These are phyloP conservation scores for Gobio gobio DNA, from an alignment of 2,113 vertebrate species.

Conservation along the genomic window DNA sequence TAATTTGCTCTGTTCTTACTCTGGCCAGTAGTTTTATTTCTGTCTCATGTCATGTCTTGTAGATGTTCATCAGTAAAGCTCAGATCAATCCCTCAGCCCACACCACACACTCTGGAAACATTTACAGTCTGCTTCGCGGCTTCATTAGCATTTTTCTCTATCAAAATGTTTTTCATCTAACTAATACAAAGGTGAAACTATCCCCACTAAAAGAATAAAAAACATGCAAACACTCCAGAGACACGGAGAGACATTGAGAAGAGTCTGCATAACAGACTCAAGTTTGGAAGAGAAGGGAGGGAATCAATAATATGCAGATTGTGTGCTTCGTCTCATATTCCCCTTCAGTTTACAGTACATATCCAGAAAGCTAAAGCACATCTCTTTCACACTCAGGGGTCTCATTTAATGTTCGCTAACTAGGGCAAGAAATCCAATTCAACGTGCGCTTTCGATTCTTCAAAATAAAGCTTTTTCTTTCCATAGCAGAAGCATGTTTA, in stretches of 20 bases:
- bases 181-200: constrained; percentile 70
- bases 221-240: constrained; percentile 67
- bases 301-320: constrained; percentile 75
- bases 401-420: not conserved
- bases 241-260: constrained; percentile 61
- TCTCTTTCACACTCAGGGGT: not conserved
- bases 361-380: constrained; percentile 46
- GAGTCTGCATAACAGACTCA: constrained; percentile 64
- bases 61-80: constrained; percentile 18
- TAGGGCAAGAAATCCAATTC: not conserved
- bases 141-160: constrained; percentile 51
- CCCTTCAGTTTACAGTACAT: constrained; percentile 61
- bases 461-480: not conserved
- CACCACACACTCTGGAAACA: constrained; percentile 19
- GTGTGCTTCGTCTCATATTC: constrained; percentile 57
- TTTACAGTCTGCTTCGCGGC: not conserved
- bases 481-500: not conserved
- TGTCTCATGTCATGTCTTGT: not conserved
- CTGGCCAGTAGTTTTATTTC: not conserved
- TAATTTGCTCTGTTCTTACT: not conserved
- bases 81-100: constrained; percentile 27
- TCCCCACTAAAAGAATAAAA: constrained; percentile 54
- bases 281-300: constrained; percentile 70
- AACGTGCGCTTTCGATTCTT: not conserved
- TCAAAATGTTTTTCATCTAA: constrained; percentile 67